These are phyloP conservation scores for Tolmerus cingulatus DNA, from an alignment of 2,888 invertebrate species.

Conservation along the genomic window DNA sequence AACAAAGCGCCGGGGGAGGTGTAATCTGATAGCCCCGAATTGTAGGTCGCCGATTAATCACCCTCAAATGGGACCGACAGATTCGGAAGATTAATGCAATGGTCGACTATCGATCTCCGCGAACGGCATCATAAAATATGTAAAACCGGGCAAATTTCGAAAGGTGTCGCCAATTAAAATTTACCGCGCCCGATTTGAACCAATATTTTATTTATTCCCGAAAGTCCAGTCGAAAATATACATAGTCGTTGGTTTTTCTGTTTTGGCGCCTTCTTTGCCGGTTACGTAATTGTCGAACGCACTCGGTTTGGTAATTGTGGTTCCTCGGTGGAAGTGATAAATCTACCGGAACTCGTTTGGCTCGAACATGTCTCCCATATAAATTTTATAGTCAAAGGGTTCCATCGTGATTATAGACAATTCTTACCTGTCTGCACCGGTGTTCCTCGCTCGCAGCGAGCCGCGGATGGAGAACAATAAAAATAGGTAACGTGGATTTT, in stretches of 20 bases:
- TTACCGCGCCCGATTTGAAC: not conserved
- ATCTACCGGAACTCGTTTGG: conserved; percentile 23
- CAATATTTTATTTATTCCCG: not conserved
- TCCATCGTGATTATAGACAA: conserved; percentile 2
- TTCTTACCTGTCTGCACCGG: conserved; percentile 6
- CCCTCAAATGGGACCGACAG: not conserved
- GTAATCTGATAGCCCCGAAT: not conserved
- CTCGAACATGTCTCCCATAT: conserved; percentile 5
- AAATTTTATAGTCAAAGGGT: conserved; percentile 7
- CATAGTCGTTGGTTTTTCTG: not conserved
- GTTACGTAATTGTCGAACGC: not conserved
- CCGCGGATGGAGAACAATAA: not conserved
- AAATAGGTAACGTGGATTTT: not conserved
- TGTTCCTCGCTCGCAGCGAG: not conserved
- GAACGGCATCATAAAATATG: not conserved
- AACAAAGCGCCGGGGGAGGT: not conserved
- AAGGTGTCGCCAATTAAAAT: not conserved
- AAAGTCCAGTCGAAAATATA: not conserved
- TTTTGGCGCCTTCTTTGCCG: not conserved
- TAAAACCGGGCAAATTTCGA: not conserved
- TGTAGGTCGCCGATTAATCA: not conserved
- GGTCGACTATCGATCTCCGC: not conserved
- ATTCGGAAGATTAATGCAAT: not conserved
- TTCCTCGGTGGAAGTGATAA: conserved; percentile 18
- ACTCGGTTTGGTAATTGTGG: conserved; percentile 8